These are phyloP conservation scores for Rhizoglyphus robini DNA, from an alignment of 1,140 invertebrate genomes.

Conservation along the genomic window DNA sequence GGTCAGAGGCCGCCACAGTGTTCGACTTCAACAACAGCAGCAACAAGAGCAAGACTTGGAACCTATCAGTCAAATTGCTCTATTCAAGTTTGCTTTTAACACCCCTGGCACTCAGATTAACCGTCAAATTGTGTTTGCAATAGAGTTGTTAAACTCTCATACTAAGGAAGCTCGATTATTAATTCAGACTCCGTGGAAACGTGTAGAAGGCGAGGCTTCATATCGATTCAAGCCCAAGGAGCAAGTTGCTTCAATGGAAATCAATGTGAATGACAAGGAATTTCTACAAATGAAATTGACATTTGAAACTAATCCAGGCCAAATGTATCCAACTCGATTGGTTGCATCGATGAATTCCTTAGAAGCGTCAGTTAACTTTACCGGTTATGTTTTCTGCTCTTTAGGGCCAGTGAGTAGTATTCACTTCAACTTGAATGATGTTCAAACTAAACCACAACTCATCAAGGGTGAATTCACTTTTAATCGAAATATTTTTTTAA, in stretches of 20 bases:
- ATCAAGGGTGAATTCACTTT: neutral
- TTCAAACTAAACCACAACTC: neutral
- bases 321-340: neutral
- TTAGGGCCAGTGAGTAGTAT: neutral
- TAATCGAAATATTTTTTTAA: neutral
- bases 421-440: conserved; percentile 13
- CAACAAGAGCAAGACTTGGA: too few relatives aligned
- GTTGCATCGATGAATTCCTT: neutral
- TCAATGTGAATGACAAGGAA: neutral
- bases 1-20: neutral
- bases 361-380: neutral
- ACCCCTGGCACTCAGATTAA: neutral
- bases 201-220: neutral
- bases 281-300: neutral
- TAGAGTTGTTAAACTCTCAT: neutral
- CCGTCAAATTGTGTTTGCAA: neutral
- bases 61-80: neutral
- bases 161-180: neutral
- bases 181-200: conserved; percentile 13
- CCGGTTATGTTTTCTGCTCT: neutral
- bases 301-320: conserved; percentile 5
- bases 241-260: neutral
- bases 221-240: neutral
- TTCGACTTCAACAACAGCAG: neutral
- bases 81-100: neutral